Percentiles rank a stretch among this genome's conserved stretches.
These are phyloP conservation scores for Galeopterus variegatus DNA, from an alignment of 2,113 vertebrate species.

Conservation along the genomic window DNA sequence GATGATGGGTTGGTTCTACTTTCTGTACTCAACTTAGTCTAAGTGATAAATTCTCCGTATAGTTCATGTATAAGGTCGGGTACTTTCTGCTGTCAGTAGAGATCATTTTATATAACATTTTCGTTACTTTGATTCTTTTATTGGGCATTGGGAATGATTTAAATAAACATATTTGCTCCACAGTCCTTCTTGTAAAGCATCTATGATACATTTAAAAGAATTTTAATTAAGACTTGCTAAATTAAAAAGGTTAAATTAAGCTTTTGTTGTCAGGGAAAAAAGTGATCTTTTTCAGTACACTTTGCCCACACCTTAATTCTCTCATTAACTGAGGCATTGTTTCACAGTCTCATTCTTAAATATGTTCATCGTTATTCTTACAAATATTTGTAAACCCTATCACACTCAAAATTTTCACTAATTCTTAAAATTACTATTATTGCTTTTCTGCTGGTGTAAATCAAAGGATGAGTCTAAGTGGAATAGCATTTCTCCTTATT, in stretches of 20 bases:
- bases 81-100: not conserved
- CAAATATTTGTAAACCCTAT: slow-evolving; percentile 28
- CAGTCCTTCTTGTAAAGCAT: not conserved
- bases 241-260: slow-evolving; percentile 36
- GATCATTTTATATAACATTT: not conserved
- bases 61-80: not conserved
- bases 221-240: slow-evolving; percentile 31
- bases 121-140: not conserved
- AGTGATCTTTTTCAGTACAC: not conserved
- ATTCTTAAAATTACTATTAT: not conserved
- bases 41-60: not conserved
- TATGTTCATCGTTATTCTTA: slow-evolving; percentile 9
- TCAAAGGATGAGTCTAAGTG: slow-evolving; percentile 11
- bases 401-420: not conserved
- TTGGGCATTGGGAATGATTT: not conserved
- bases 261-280: not conserved
- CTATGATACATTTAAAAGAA: slow-evolving; percentile 2
- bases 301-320: not conserved
- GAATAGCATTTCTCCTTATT: slow-evolving; percentile 4
- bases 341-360: not conserved
- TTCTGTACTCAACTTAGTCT: not conserved
- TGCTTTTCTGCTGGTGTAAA: slow-evolving; percentile 36
- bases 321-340: slow-evolving; percentile 19
- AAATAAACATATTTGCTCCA: not conserved
- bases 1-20: not conserved